phyloP scores from a whole-genome alignment of 2,797 vertebrate species.

The Champsocephalus gunnari region DNA sequence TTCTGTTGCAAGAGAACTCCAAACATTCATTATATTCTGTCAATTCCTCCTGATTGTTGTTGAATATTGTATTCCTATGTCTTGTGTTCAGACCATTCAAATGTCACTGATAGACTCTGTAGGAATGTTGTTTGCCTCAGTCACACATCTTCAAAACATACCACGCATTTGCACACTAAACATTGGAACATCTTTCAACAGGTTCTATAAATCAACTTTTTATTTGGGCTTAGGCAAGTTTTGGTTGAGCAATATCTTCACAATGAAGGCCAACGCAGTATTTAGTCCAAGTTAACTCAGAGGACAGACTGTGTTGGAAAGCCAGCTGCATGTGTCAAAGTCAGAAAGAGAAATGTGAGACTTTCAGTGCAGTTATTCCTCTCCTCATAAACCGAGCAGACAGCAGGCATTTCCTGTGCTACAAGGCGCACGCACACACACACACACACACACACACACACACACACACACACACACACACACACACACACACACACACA shows the following conservation, averaged over 20 bases:
- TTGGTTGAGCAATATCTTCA: neutral
- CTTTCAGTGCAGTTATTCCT: conserved; percentile 52
- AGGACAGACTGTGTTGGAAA: conserved; percentile 1
- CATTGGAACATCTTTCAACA: neutral
- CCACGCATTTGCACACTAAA: neutral
- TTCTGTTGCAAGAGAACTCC: neutral
- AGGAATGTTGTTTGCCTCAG: neutral
- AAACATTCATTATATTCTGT: neutral
- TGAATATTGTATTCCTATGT: neutral
- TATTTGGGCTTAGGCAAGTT: neutral
- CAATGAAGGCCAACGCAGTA: neutral
- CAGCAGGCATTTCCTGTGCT: conserved; percentile 80
- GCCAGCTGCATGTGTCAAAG: conserved; percentile 36
- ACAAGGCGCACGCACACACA: conserved; percentile 50
- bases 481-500: neutral
- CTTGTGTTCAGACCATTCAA: neutral
- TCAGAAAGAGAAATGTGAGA: conserved; percentile 46
- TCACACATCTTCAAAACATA: conserved; percentile 9
- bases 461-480: conserved; percentile 4
- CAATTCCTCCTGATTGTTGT: neutral
- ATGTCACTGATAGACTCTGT: neutral
- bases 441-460: conserved; percentile 39
- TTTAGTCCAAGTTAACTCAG: neutral
- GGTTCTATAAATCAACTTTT: neutral
- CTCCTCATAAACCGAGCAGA: conserved; percentile 71